Conservation (phyloP, 2,797 vertebrate genomes). For the Labroides dimidiatus region DNA sequence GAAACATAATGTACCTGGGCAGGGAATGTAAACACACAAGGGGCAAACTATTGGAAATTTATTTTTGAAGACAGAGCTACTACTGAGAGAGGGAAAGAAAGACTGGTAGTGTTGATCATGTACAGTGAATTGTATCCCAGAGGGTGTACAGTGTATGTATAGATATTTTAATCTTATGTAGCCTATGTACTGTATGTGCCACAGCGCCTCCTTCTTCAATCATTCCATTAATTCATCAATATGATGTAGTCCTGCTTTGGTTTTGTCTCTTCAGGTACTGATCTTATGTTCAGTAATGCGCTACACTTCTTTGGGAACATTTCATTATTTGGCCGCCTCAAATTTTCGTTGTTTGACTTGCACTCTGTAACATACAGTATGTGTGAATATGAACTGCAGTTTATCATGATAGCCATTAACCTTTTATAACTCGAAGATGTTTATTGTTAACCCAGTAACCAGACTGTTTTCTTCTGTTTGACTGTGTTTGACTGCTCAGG, state of each 20-base stretch:
- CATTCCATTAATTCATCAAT: constrained; percentile 76
- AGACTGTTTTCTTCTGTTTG: constrained; percentile 78
- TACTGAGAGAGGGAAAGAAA: constrained; percentile 65
- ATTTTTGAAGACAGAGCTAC: constrained; percentile 77
- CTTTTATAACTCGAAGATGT: constrained; percentile 63
- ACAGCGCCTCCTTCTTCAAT: constrained; percentile 76
- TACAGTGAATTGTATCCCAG: constrained; percentile 71
- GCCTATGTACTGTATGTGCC: constrained; percentile 77
- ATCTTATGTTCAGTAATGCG: constrained; percentile 71
- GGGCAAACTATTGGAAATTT: constrained; percentile 70
- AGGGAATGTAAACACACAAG: constrained; percentile 75
- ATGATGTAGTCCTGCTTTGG: constrained; percentile 52
- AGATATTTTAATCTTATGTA: constrained; percentile 75
- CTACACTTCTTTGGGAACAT: constrained; percentile 46
- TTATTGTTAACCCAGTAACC: constrained; percentile 65
- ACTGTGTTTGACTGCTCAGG: constrained; percentile 83
- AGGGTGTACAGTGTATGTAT: constrained; percentile 75
- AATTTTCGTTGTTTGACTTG: constrained; percentile 42
- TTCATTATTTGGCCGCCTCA: constrained; percentile 35
- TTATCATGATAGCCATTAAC: constrained; percentile 63
- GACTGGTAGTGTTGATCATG: constrained; percentile 65
- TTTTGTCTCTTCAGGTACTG: constrained; percentile 58
- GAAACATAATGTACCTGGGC: constrained; percentile 48
- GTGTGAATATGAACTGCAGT: constrained; percentile 57
- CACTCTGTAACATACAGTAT: constrained; percentile 58